A percentile compares a stretch with the other conserved stretches of the same genome.
phyloP scores from a whole-genome alignment of 1,140 invertebrate species.

The Penaeus vannamei region DNA sequence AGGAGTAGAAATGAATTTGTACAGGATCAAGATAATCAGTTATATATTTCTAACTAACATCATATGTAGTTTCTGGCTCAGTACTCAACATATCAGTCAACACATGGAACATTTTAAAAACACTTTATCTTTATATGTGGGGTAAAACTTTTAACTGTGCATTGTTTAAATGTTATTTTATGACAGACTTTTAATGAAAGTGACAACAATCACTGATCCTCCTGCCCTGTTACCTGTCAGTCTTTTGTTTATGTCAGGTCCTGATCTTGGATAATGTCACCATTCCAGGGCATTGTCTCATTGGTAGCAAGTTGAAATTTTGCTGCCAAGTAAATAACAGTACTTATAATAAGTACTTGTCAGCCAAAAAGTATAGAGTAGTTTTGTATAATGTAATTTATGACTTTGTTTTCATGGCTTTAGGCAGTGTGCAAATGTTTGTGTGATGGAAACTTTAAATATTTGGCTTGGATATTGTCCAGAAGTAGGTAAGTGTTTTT shows the following conservation, averaged over 20 bases:
- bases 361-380: conserved; percentile 24
- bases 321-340: background rate
- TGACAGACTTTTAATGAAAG: too few relatives aligned
- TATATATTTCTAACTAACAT: conserved; percentile 1
- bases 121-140: too few relatives aligned
- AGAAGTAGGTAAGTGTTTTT: background rate
- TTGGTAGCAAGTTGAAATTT: background rate
- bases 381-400: conserved; percentile 23
- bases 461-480: background rate
- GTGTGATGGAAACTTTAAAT: conserved; percentile 4
- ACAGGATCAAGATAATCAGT: conserved; percentile 38
- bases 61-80: conserved; percentile 20
- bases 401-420: conserved; percentile 18
- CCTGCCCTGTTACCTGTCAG: too few relatives aligned
- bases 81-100: conserved; percentile 30
- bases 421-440: conserved; percentile 25
- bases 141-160: background rate
- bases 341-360: conserved; percentile 4
- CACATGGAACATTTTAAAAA: background rate
- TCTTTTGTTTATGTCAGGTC: too few relatives aligned
- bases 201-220: too few relatives aligned
- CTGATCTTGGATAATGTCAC: too few relatives aligned
- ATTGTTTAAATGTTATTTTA: conserved; percentile 14
- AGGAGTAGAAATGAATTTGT: conserved; percentile 42
- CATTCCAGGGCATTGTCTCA: too few relatives aligned